Evolutionary conservation across 2,113 vertebrate genomes (phyloP).

Genomic region (Campylomormyrus tamandua): DNA sequence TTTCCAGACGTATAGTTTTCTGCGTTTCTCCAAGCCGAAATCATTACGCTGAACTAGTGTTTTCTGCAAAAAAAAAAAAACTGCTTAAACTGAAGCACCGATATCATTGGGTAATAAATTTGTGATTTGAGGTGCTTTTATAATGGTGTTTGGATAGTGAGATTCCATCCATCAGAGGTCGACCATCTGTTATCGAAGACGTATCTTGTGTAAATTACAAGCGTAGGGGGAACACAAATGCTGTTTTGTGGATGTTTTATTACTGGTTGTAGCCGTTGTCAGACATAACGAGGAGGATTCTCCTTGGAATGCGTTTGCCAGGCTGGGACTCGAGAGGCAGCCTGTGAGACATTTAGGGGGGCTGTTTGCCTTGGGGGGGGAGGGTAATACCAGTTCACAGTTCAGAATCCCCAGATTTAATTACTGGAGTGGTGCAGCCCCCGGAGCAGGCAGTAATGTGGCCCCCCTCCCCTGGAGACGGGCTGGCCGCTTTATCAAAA

Average conservation of each 20-base stretch:
- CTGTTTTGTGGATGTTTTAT: not conserved
- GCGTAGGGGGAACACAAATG: not conserved
- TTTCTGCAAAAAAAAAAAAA: not conserved
- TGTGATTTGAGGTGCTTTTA: not conserved
- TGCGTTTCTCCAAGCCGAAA: not conserved
- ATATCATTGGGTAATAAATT: not conserved
- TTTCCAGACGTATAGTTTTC: constrained; percentile 38
- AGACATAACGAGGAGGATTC: not conserved
- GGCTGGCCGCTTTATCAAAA: constrained; percentile 37
- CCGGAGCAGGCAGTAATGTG: constrained; percentile 41
- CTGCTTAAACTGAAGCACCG: not conserved
- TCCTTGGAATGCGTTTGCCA: not conserved
- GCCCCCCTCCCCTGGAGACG: constrained; percentile 41
- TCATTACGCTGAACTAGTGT: not conserved
- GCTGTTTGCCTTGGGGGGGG: constrained; percentile 15
- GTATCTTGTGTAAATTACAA: not conserved
- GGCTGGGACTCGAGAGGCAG: not conserved
- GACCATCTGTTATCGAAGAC: constrained; percentile 7
- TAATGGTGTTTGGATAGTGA: not conserved
- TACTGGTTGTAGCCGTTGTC: not conserved
- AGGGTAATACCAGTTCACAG: constrained; percentile 26
- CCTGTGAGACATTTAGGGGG: not conserved
- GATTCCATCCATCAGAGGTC: not conserved
- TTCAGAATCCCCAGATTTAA: constrained; percentile 36
- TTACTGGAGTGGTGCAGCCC: constrained; percentile 45